Evolutionary conservation across 2,113 vertebrate genomes (phyloP), one percentile per base, ranked within the genome.

Genomic region (Phrynocephalus versicolor): DNA sequence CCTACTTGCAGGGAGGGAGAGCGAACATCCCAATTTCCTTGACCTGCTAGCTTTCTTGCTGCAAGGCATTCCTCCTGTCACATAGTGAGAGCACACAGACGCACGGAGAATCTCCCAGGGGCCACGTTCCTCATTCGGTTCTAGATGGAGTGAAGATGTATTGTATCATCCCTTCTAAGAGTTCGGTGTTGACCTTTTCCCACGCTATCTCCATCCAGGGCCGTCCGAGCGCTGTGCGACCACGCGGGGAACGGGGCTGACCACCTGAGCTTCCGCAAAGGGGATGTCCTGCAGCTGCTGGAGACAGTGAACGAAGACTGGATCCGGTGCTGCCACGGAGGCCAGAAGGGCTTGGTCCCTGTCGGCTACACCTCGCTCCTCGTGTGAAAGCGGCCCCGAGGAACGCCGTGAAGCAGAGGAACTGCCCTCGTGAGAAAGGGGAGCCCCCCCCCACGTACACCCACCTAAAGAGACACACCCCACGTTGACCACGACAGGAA

Each of bases 341-440:
- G 97, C 83, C 91, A 69, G 81, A 96, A 96, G 83, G 98, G 98
- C 58, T 94, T 97, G 0, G 98, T 99, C 86, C 98, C 98, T 0
- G 98, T 99, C 6, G 97, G 98, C 77, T 99, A 98, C 88, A 97
- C 98, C 0, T 99, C 98, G 37, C 97, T 99, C 0, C 97, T 99
- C 88, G 93, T 98, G 93, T 99, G 92, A 94, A 70, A 13, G 45
- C 2, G 67, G 81, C 74, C 81, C 82, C 0, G 57, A 37, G 45
- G 6, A 79, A 83, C 80, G 0, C 60, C 67, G 1, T 83, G 30
- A 72, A 19, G 18, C 51, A 0, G 2, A 69, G 77, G 13, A 2
- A 62, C 30, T 35, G 73, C 72, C 33, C 19, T 33, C 80, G 45
- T 73, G 33, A 55, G 16, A 33, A 10, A 30, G 25, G 41, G 41